Conservation (phyloP, 2,888 invertebrate genomes). For the Hedya salicella region DNA sequence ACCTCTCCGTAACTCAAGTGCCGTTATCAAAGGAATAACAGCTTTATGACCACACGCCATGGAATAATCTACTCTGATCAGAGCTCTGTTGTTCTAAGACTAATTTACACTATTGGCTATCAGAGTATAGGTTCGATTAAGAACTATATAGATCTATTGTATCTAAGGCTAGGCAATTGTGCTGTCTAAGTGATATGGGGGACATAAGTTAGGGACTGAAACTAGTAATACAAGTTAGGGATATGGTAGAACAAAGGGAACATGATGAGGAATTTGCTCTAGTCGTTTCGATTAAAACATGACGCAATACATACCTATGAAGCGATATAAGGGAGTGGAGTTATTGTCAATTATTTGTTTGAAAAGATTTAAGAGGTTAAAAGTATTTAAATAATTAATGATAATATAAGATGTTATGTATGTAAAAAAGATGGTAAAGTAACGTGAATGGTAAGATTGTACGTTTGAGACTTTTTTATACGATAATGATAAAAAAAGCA, state of each 20-base stretch:
- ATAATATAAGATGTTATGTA: too few species aligned
- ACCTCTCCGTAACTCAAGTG: neutral
- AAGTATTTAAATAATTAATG: too few species aligned
- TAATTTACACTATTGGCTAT: constrained; percentile 49
- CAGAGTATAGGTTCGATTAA: constrained; percentile 64
- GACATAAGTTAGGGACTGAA: constrained; percentile 53
- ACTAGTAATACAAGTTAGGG: constrained; percentile 6
- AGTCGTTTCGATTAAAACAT: neutral
- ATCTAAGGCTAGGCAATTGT: constrained; percentile 56
- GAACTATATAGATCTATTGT: constrained; percentile 45
- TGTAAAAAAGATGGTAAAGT: too few species aligned
- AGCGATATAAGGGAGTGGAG: too few species aligned
- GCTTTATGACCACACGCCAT: neutral
- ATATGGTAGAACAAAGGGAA: constrained; percentile 3
- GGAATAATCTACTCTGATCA: neutral
- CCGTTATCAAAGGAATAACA: neutral
- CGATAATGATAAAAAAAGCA: too few species aligned
- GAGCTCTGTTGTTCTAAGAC: constrained; percentile 26
- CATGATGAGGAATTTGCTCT: neutral
- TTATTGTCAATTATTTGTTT: too few species aligned
- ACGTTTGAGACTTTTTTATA: too few species aligned
- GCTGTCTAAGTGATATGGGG: constrained; percentile 54
- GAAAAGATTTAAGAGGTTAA: too few species aligned
- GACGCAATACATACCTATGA: too few species aligned
- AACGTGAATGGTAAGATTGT: too few species aligned